Percentiles rank a stretch among this genome's conserved stretches.
These are phyloP conservation scores for Volucella inflata DNA, from an alignment of 2,888 invertebrate species.

Conservation along the genomic window DNA sequence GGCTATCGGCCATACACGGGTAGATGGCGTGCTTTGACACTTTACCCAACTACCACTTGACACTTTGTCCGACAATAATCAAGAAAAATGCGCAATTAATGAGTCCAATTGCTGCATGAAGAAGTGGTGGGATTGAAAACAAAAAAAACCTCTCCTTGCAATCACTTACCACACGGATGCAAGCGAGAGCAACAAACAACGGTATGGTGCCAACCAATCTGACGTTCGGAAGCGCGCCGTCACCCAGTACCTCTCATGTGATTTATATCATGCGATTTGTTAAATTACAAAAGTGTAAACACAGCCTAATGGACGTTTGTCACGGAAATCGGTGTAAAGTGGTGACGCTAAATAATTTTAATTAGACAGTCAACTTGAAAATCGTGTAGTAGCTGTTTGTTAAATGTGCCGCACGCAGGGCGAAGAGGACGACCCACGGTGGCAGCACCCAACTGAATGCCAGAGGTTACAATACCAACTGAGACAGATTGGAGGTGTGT, in stretches of 20 bases:
- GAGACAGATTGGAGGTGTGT: conserved; percentile 46
- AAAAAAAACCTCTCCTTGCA: not conserved
- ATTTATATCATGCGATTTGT: conserved; percentile 75
- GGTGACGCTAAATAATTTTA: conserved; percentile 75
- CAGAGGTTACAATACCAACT: not conserved
- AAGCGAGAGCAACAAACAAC: not conserved
- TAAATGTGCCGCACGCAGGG: conserved; percentile 20
- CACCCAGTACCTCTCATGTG: conserved; percentile 40
- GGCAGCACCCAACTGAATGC: not conserved
- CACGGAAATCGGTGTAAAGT: conserved; percentile 74
- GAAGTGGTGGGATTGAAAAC: conserved; percentile 61
- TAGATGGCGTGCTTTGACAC: conserved; percentile 51
- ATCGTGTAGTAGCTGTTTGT: conserved; percentile 61
- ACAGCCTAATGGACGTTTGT: conserved; percentile 73
- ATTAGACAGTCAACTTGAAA: conserved; percentile 74
- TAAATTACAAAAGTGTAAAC: conserved; percentile 74
- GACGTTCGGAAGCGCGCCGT: conserved; percentile 44
- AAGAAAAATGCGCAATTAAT: conserved; percentile 60
- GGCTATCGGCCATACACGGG: conserved; percentile 11
- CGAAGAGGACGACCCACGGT: conserved; percentile 7
- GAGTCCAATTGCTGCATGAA: conserved; percentile 52
- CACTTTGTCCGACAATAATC: conserved; percentile 66
- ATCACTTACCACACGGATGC: conserved; percentile 7
- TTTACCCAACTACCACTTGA: conserved; percentile 54
- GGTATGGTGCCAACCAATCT: conserved; percentile 47